Evolutionary conservation across 2,888 invertebrate genomes (phyloP).

Genomic region (Abrostola tripartita): DNA sequence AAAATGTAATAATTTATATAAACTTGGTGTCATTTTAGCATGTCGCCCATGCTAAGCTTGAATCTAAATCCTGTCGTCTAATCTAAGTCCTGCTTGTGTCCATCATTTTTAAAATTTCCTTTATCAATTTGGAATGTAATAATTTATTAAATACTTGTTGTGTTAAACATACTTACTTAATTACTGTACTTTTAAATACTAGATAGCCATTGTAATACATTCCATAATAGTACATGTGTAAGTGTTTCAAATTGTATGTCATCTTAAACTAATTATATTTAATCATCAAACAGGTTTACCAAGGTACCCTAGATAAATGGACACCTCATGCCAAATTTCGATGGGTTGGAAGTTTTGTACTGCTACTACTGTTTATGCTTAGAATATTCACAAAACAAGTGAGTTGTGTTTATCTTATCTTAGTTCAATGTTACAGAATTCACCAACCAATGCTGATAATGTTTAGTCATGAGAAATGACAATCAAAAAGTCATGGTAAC

Average conservation of each 20-base stretch:
- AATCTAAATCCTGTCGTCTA: too few relatives aligned
- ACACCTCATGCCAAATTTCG: constrained; percentile 94
- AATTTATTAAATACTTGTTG: too few relatives aligned
- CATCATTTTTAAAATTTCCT: too few relatives aligned
- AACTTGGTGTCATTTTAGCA: too few relatives aligned
- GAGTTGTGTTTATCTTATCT: constrained; percentile 64
- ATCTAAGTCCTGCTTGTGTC: too few relatives aligned
- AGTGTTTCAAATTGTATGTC: neutral
- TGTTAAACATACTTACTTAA: too few relatives aligned
- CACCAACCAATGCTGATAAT: constrained; percentile 25
- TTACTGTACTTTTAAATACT: too few relatives aligned
- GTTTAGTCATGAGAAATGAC: neutral
- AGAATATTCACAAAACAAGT: constrained; percentile 95
- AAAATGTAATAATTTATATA: too few relatives aligned
- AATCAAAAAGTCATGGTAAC: constrained; percentile 8
- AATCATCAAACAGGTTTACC: constrained; percentile 89
- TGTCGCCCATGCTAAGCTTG: too few relatives aligned
- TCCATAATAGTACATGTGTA: neutral
- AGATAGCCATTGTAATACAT: too few relatives aligned
- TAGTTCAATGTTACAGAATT: constrained; percentile 28
- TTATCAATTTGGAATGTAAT: too few relatives aligned
- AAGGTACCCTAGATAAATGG: constrained; percentile 95
- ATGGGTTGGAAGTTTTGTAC: constrained; percentile 92
- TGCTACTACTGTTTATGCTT: constrained; percentile 92
- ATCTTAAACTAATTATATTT: constrained; percentile 1